Percentiles rank a stretch among this genome's conserved stretches.
Evolutionary conservation across 37 sponge, comb jelly and placozoan species (phyloP).

Genomic region (Aplysina aerophoba): DNA sequence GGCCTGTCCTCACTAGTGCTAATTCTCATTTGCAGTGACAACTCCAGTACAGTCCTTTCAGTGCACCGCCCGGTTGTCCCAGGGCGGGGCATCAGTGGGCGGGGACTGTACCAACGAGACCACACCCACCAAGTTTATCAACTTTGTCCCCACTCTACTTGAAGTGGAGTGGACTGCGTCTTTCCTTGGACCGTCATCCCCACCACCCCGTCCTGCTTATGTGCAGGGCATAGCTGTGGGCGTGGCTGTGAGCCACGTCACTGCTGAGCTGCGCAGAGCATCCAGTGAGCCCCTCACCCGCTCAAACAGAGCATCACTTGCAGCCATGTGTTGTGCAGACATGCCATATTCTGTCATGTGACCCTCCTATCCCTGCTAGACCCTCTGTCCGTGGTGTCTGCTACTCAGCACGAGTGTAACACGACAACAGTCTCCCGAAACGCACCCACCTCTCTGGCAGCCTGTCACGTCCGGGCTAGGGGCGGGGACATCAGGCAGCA

Average conservation of each 20-base stretch:
- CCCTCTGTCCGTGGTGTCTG: constrained; percentile 41
- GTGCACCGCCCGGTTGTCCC: not conserved
- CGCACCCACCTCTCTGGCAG: constrained; percentile 25
- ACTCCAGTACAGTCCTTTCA: not conserved
- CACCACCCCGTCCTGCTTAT: constrained; percentile 57
- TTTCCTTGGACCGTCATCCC: constrained; percentile 38
- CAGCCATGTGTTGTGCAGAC: too few relatives aligned
- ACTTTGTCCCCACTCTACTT: constrained; percentile 47
- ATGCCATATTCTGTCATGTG: not conserved
- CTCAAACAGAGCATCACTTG: too few relatives aligned
- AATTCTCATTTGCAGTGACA: not conserved
- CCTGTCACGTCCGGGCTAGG: constrained; percentile 27
- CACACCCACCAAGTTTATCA: constrained; percentile 39
- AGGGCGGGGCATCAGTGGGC: not conserved
- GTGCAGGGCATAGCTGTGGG: constrained; percentile 55
- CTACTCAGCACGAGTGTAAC: constrained; percentile 33
- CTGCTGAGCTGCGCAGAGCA: constrained; percentile 43
- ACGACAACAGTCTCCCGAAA: constrained; percentile 32
- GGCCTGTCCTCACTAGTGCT: not conserved
- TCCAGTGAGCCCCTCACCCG: constrained; percentile 32
- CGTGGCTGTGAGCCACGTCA: constrained; percentile 31
- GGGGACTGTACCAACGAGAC: constrained; percentile 30
- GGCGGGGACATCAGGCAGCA: constrained; percentile 24
- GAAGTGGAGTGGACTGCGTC: constrained; percentile 33
- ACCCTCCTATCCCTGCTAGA: constrained; percentile 29